Base-by-base conservation (phyloP, 2,797 vertebrate species). In the Eupleurogrammus muticus region DNA sequence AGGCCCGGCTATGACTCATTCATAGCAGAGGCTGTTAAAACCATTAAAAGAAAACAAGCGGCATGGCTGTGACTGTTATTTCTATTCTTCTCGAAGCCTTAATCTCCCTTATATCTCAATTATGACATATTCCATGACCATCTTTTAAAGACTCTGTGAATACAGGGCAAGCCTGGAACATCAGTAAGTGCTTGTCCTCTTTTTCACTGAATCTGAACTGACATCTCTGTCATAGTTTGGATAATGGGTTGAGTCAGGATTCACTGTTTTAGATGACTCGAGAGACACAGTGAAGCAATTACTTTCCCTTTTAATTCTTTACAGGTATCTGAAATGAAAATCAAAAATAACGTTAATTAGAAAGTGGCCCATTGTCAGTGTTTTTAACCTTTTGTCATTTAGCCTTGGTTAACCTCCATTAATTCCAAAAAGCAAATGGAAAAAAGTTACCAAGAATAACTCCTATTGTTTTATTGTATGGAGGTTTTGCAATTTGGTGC, bases 1-100 rank as follows among this genome's bases (percentile, higher is more conserved):
- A 48, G 14, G 14, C 38, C 55, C 13, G 21, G 23, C 57, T 57
- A 23, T 87, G 82, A 88, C 64, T 82, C 77, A 85, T 49, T 56
- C 48, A 38, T 21, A 63, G 60, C 42, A 0, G 14, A 67, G 56
- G 5, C 23, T 2, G 5, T 57, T 61, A 7, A 64, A 47, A 63
- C 36, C 40, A 53, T 62, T 55, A 50, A 49, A 51, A 77, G 54
- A 49, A 24, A 69, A 73, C 60, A 69, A 28, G 20, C 55, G 69
- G 61, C 10, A 16, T 7, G 20, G 44, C 32, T 47, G 20, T 21
- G 35, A 2, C 36, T 6, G 9, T 50, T 40, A 24, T 53, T 65
- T 59, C 57, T 28, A 7, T 34, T 35, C 16, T 0, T 34, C 62
- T 66, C 7, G 68, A 34, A 60, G 10, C 11, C 13, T 35, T 44